Evolutionary conservation across 2,888 invertebrate species (phyloP), one percentile per base, ranked within the genome.

Genomic region (Ceramica pisi): DNA sequence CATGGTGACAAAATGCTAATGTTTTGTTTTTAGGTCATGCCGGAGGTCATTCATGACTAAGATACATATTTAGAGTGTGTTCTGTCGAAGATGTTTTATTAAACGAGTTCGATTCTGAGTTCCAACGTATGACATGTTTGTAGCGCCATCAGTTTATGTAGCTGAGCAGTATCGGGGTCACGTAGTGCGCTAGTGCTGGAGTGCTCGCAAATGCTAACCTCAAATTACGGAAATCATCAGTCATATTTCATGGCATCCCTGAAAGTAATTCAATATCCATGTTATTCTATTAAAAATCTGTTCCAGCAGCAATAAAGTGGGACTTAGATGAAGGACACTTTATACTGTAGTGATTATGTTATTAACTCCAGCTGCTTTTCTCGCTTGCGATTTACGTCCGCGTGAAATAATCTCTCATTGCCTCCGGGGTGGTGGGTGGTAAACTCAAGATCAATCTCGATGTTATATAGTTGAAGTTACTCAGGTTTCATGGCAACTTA

Each of bases 251-350:
- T 56, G 50, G 51, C 23, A 35, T 63, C 59, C 53, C 51, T 46
- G 23, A 62, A 50, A 57, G 23, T 80, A 81, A 81, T 62, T 64
- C 51, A 78, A 68, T 53, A 46, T 21, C 31, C 60, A 44, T 53
- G 68, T 64, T 23, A 57, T 60, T 64, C 23, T 50, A 46, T 56
- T 26, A 61, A 50, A 31, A 16, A 59, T 48, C 41, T 73, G 53
- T 77, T 50, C 26, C 14, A 46, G 41, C 26, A 73, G n/a, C 51
- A n/a, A 31, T 59, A 55, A 31, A 61, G 16, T 14, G 44, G 23
- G 44, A 66, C 4, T 26, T 26, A 1, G 12, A 31, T 31, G 6
- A 38, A 48, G 4, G 41, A 46, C 9, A 59, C 19, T 16, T 65
- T 48, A 44, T 26, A 65, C 0, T 46, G 12, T 14, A 48, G 46